Evolutionary conservation across 2,113 vertebrate species (phyloP).

Genomic region (Haemorhous mexicanus): DNA sequence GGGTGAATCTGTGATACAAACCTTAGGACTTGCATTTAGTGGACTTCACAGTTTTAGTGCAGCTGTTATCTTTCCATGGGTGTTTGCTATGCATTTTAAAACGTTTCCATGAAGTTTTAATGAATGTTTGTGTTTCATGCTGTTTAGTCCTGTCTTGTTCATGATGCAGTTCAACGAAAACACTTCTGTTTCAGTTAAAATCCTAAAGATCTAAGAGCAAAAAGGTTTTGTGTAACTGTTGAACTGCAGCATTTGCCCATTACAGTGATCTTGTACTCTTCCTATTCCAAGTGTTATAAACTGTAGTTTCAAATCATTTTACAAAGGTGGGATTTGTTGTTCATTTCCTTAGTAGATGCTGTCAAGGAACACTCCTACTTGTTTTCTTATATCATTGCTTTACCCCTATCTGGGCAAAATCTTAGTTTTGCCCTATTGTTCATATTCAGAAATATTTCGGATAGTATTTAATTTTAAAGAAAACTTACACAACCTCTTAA

Average conservation of each 20-base stretch:
- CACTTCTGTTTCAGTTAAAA: background rate
- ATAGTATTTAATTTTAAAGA: background rate
- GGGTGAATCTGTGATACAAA: background rate
- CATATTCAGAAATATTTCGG: background rate
- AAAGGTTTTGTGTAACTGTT: background rate
- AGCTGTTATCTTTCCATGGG: background rate
- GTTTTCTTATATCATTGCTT: background rate
- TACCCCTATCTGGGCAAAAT: background rate
- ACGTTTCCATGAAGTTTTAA: conserved; percentile 10
- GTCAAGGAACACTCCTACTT: background rate
- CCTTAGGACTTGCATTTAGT: background rate
- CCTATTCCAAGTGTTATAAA: background rate
- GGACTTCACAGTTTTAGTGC: background rate
- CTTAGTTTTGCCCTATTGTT: background rate
- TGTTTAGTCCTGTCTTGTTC: background rate
- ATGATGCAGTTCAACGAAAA: background rate
- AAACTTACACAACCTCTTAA: background rate
- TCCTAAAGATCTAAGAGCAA: background rate
- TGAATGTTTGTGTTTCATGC: background rate
- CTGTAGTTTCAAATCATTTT: background rate
- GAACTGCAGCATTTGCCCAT: background rate
- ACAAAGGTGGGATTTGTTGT: background rate
- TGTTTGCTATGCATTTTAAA: background rate
- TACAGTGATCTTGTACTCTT: background rate
- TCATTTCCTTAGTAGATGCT: background rate